Evolutionary conservation across 2,888 invertebrate genomes (phyloP).

Genomic region (Taenaris catops): DNA sequence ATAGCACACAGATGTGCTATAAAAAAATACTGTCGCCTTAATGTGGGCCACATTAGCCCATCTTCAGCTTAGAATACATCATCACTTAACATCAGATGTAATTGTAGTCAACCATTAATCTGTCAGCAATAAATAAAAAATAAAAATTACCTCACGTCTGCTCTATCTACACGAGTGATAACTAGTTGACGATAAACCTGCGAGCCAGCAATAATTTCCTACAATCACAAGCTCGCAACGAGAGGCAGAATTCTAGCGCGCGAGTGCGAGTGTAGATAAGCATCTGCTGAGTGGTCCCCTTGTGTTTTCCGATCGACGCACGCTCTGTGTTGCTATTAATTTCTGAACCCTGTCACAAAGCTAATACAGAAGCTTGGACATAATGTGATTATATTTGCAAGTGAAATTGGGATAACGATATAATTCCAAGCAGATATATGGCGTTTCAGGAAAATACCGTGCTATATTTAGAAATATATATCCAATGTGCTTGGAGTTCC

Average conservation of each 20-base stretch:
- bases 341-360: conserved; percentile 68
- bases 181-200: conserved; percentile 19
- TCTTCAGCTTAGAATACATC: too few species aligned
- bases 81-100: too few species aligned
- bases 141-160: too few species aligned
- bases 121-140: too few species aligned
- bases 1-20: too few species aligned
- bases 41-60: too few species aligned
- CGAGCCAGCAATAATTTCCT: conserved; percentile 23
- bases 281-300: conserved; percentile 77
- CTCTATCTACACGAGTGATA: conserved; percentile 10
- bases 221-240: conserved; percentile 22
- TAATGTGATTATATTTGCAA: conserved; percentile 76
- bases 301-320: conserved; percentile 62
- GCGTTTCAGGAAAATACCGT: conserved; percentile 31
- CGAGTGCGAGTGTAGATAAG: conserved; percentile 63
- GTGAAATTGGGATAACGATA: conserved; percentile 57
- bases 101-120: too few species aligned
- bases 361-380: conserved; percentile 53
- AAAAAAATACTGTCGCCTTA: too few species aligned
- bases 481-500: too few species aligned
- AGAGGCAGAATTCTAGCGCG: conserved; percentile 23
- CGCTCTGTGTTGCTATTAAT: conserved; percentile 71
- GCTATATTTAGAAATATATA: too few species aligned
- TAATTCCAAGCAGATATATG: conserved; percentile 30